Conservation (phyloP, 2,797 vertebrate species). For the Poeciliopsis infans region DNA sequence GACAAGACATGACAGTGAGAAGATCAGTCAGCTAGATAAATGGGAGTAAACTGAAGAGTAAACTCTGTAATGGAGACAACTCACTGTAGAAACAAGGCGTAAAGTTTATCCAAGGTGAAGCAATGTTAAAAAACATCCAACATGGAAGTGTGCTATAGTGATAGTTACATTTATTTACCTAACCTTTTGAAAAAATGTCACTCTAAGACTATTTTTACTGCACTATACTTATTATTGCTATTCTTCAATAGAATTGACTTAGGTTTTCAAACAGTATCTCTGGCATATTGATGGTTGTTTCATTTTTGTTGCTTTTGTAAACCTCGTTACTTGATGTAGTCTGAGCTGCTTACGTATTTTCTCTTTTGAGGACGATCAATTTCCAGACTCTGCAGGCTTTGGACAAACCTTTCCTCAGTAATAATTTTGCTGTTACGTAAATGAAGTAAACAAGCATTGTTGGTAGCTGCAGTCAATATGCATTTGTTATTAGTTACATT, state of each 20-base stretch:
- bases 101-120: background rate
- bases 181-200: background rate
- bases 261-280: no score
- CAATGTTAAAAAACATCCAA: background rate
- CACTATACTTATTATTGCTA: no score
- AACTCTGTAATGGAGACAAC: background rate
- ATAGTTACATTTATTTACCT: background rate
- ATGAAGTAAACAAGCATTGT: background rate
- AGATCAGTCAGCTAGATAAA: slow-evolving; percentile 1
- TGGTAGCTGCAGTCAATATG: background rate
- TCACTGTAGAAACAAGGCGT: background rate
- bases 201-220: no score
- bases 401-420: no score
- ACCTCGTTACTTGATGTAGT: no score
- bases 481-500: slow-evolving; percentile 10
- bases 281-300: no score
- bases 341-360: no score
- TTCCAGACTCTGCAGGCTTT: no score
- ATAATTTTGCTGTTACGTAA: background rate
- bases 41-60: background rate
- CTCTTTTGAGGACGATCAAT: no score
- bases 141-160: background rate
- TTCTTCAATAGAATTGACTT: no score
- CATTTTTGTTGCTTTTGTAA: no score
- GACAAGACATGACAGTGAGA: background rate